These are phyloP conservation scores for Tetrapedia diversipes DNA, from an alignment of 2,888 invertebrate genomes.

Conservation along the genomic window DNA sequence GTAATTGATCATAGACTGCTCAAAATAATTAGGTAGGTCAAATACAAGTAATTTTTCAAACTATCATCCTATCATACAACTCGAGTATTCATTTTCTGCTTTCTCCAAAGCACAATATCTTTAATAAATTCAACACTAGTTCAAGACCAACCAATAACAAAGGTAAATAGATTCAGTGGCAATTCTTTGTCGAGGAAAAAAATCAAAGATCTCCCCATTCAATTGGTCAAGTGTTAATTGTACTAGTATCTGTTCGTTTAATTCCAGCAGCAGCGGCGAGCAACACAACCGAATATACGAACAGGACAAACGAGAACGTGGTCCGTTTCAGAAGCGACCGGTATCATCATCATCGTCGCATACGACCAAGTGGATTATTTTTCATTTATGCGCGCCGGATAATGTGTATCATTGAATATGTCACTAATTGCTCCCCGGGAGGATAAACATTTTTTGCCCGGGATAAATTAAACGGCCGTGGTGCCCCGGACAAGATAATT, in stretches of 20 bases:
- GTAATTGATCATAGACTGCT: constrained; percentile 3
- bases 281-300: neutral
- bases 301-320: neutral
- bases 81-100: no score
- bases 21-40: constrained; percentile 30
- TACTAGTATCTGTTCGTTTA: no score
- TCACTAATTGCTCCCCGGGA: constrained; percentile 43
- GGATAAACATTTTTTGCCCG: constrained; percentile 28
- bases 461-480: constrained; percentile 52
- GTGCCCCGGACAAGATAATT: constrained; percentile 58
- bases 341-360: constrained; percentile 11
- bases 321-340: constrained; percentile 20
- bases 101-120: no score
- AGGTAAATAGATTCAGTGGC: no score
- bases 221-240: no score
- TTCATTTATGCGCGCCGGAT: constrained; percentile 34
- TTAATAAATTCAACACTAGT: no score
- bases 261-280: neutral
- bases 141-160: no score
- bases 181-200: no score
- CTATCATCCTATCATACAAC: neutral
- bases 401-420: constrained; percentile 43
- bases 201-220: no score
- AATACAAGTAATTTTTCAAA: neutral
- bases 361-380: constrained; percentile 35